A percentile compares a stretch with the other conserved stretches of the same genome.
Conservation (phyloP, 2,797 vertebrate species). For the Poeciliopsis presidionis region DNA sequence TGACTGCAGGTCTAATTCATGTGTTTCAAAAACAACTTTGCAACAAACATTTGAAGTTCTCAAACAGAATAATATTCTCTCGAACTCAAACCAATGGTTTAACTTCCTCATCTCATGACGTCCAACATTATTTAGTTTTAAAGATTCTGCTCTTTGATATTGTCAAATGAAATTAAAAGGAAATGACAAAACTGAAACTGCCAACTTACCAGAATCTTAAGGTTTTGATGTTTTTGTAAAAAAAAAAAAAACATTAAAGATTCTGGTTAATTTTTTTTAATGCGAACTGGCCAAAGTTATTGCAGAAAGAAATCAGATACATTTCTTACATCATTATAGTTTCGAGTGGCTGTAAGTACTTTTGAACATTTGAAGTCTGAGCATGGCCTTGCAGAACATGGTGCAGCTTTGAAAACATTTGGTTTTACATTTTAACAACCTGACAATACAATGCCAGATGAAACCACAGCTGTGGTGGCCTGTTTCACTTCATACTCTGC, state of each 20-base stretch:
- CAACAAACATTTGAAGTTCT: neutral
- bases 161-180: neutral
- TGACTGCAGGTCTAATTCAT: neutral
- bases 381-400: neutral
- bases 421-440: neutral
- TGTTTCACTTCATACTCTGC: constrained; percentile 14
- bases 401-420: neutral
- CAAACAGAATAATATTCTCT: neutral
- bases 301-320: neutral
- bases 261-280: neutral
- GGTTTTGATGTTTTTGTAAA: neutral
- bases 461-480: constrained; percentile 28
- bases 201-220: neutral
- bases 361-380: neutral
- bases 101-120: neutral
- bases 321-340: neutral
- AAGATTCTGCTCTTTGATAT: neutral
- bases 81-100: neutral
- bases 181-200: neutral
- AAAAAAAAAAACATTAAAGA: neutral
- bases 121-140: neutral
- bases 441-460: constrained; percentile 17
- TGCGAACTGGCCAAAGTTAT: neutral
- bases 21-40: neutral
- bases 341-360: neutral